A percentile compares a stretch with the other conserved stretches of the same genome.
Evolutionary conservation across 1,140 invertebrate species (phyloP).

Genomic region (Polypedilum vanderplanki): DNA sequence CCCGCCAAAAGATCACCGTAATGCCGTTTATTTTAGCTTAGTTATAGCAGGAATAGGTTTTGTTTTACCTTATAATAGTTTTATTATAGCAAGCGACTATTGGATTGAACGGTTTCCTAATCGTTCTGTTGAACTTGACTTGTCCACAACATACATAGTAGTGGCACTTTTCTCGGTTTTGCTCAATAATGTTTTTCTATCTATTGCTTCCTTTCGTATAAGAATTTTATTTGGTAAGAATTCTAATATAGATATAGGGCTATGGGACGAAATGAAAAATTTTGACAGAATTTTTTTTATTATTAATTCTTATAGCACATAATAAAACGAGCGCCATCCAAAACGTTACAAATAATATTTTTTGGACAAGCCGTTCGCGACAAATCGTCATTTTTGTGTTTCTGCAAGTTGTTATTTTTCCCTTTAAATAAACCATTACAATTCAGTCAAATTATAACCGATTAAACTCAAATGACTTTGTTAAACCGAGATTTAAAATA

Average conservation of each 20-base stretch:
- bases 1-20: slow-evolving; percentile 68
- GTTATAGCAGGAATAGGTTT: slow-evolving; percentile 83
- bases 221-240: slow-evolving; percentile 75
- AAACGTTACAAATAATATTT: no score
- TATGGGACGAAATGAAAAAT: background rate
- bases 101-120: slow-evolving; percentile 76
- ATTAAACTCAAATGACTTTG: no score
- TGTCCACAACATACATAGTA: slow-evolving; percentile 83
- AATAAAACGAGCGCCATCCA: slow-evolving; percentile 8
- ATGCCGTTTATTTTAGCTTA: slow-evolving; percentile 71
- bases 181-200: slow-evolving; percentile 76
- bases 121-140: slow-evolving; percentile 81
- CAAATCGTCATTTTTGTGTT: no score
- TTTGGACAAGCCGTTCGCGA: no score
- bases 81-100: slow-evolving; percentile 84
- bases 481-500: no score
- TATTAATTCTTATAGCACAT: background rate
- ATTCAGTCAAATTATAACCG: no score
- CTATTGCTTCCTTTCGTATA: slow-evolving; percentile 70
- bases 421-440: no score
- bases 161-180: slow-evolving; percentile 79
- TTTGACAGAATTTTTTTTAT: slow-evolving; percentile 20
- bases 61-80: slow-evolving; percentile 85
- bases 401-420: no score
- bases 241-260: no score